Conservation (phyloP, 2,113 vertebrate species). For the Trematocara variabile region DNA sequence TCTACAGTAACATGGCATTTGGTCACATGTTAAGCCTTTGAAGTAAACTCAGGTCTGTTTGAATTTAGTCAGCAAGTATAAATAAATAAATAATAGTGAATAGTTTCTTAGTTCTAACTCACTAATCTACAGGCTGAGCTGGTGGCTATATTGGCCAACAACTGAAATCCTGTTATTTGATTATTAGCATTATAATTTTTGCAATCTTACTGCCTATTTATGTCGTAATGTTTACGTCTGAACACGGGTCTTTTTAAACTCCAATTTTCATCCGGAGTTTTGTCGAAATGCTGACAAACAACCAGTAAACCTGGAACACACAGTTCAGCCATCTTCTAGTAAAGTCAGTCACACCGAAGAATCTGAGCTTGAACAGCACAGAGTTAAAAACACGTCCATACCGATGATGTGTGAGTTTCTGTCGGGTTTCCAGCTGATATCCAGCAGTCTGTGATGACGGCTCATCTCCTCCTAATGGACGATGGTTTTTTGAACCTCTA, state of each 20-base stretch:
- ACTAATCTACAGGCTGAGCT: not conserved
- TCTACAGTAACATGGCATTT: not conserved
- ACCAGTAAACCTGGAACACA: not conserved
- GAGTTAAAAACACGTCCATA: not conserved
- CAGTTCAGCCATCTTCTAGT: not conserved
- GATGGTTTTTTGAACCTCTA: not conserved
- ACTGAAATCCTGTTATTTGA: not conserved
- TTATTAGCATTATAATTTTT: not conserved
- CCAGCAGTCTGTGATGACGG: not conserved
- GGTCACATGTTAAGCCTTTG: not conserved
- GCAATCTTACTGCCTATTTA: not conserved
- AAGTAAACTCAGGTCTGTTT: not conserved
- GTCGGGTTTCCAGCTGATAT: not conserved
- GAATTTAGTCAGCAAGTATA: not conserved
- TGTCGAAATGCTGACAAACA: not conserved
- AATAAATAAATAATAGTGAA: not conserved
- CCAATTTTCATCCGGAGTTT: not conserved
- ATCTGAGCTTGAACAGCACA: not conserved
- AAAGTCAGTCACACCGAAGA: not conserved
- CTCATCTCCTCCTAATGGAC: not conserved
- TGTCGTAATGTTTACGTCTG: not conserved
- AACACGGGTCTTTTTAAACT: not conserved
- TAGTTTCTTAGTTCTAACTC: not conserved
- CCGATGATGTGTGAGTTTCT: not conserved
- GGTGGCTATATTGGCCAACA: rapidly evolving